Percentiles rank a stretch among this genome's conserved stretches.
Conservation (phyloP, 1,140 invertebrate species). For the Neotoxoptera formosana region DNA sequence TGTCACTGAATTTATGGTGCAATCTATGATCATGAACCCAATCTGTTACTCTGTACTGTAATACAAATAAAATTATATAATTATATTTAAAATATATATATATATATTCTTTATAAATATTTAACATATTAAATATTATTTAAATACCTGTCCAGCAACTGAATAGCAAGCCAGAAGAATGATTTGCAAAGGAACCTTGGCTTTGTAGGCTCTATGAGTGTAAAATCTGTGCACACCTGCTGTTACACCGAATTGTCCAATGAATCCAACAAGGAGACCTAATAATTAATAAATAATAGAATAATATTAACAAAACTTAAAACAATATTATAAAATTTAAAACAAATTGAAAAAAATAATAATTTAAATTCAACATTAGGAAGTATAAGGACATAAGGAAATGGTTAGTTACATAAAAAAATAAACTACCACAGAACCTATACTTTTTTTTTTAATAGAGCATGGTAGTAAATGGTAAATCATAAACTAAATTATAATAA, state of each 20-base stretch:
- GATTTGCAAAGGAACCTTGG: slow-evolving; percentile 74
- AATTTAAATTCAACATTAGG: too few species aligned
- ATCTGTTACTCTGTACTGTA: slow-evolving; percentile 60
- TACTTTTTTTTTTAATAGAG: background rate
- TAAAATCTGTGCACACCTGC: slow-evolving; percentile 85
- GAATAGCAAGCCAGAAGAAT: slow-evolving; percentile 67
- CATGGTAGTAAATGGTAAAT: background rate
- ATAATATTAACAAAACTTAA: background rate
- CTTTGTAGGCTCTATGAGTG: slow-evolving; percentile 84
- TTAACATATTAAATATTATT: background rate
- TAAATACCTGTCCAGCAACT: slow-evolving; percentile 62
- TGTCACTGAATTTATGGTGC: slow-evolving; percentile 74
- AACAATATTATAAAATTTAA: background rate
- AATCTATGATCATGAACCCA: slow-evolving; percentile 71
- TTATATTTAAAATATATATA: background rate
- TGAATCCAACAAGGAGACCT: slow-evolving; percentile 66
- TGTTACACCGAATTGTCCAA: slow-evolving; percentile 76
- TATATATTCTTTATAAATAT: background rate
- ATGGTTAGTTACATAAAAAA: background rate
- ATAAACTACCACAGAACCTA: background rate
- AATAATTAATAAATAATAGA: slow-evolving; percentile 56
- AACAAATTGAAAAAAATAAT: too few species aligned
- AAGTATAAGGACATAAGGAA: background rate
- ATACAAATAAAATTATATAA: slow-evolving; percentile 56
- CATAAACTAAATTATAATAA: background rate